Conservation (phyloP, 2,113 vertebrate genomes). For the Panthera leo region DNA sequence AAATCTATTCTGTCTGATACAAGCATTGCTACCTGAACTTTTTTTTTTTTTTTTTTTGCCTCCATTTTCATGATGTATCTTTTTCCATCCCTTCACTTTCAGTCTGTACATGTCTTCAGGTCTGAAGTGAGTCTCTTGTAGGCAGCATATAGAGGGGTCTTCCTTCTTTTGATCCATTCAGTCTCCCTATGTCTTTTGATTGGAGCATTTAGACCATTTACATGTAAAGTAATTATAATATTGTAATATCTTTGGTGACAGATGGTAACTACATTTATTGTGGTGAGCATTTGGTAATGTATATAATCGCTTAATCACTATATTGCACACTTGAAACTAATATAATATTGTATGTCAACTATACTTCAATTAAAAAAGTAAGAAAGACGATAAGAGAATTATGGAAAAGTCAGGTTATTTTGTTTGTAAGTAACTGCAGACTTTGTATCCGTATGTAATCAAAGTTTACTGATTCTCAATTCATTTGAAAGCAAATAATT, state of each 20-base stretch:
- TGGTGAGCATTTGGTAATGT: not conserved
- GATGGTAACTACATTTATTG: not conserved
- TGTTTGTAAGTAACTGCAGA: not conserved
- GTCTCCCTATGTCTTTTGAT: not conserved
- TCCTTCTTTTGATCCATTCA: not conserved
- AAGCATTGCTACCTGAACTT: not conserved
- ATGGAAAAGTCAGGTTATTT: not conserved
- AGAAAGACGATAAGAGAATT: not conserved
- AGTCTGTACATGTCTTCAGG: not conserved
- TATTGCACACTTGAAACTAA: not conserved
- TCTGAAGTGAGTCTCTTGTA: not conserved
- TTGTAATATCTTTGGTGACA: not conserved
- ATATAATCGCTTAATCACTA: not conserved
- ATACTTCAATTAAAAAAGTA: not conserved
- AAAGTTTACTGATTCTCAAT: not conserved
- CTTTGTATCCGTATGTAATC: not conserved
- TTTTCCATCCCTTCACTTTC: not conserved
- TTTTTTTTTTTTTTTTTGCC: not conserved
- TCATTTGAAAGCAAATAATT: conserved; percentile 33
- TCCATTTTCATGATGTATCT: not conserved
- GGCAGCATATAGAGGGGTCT: not conserved
- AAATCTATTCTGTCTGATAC: not conserved
- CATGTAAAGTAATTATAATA: not conserved
- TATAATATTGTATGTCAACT: not conserved
- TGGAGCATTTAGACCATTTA: not conserved